A percentile compares a stretch with the other conserved stretches of the same genome.
Evolutionary conservation across 2,888 invertebrate species (phyloP).

Genomic region (Piscicola geometra): DNA sequence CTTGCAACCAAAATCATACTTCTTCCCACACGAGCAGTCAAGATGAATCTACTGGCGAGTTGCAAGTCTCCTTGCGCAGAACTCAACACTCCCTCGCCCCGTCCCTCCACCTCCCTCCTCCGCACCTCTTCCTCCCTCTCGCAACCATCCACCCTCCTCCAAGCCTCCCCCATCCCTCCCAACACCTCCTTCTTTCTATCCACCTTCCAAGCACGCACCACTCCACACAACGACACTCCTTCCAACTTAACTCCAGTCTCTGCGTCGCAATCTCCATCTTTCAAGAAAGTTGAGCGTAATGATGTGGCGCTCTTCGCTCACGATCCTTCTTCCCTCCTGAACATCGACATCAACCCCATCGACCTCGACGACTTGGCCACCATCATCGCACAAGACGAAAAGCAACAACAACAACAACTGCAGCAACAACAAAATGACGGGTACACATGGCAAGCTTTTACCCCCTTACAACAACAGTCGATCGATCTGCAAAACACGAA

Average conservation of each 20-base stretch:
- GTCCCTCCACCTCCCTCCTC: neutral
- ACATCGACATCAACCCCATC: slow-evolving; percentile 3
- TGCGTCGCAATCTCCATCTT: too few relatives aligned
- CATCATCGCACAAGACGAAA: slow-evolving; percentile 6
- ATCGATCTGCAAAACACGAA: too few relatives aligned
- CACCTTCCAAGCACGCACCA: neutral
- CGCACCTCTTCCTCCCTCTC: neutral
- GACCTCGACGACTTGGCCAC: slow-evolving; percentile 7
- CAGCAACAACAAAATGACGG: too few relatives aligned
- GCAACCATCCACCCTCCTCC: neutral
- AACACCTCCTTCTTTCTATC: neutral
- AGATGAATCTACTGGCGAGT: neutral
- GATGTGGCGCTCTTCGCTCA: too few relatives aligned
- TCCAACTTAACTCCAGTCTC: neutral
- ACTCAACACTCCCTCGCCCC: slow-evolving; percentile 8
- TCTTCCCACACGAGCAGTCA: neutral
- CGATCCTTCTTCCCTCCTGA: neutral
- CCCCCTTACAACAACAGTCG: too few relatives aligned
- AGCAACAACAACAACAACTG: neutral
- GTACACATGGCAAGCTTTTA: too few relatives aligned
- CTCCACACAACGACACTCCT: neutral
- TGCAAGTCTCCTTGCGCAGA: neutral
- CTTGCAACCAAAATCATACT: neutral
- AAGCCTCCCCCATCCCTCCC: neutral
- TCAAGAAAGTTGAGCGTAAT: too few relatives aligned